Percentiles rank a stretch among this genome's conserved stretches.
Conservation (phyloP, 37 sponge, comb jelly and placozoan genomes). For the Halisarca cf. caerulea region DNA sequence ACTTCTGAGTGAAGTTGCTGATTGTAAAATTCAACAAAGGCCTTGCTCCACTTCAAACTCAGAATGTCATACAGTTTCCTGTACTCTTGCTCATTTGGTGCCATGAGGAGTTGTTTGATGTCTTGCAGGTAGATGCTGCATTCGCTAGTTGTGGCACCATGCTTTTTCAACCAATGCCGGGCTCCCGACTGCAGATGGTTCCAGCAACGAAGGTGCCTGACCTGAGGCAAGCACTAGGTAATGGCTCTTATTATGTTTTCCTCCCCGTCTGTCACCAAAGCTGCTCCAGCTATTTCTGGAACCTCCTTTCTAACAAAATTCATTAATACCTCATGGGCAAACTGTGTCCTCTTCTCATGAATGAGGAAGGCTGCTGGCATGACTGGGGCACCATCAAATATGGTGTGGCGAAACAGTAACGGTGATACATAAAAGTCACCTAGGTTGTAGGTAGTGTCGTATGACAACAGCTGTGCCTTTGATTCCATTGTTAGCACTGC, state of each 20-base stretch:
- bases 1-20: not conserved
- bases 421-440: slow-evolving; percentile 18
- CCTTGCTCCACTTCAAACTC: not conserved
- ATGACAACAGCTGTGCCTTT: not conserved
- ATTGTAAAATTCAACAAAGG: slow-evolving; percentile 14
- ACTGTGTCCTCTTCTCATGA: not conserved
- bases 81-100: slow-evolving; percentile 5
- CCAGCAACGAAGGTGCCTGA: slow-evolving; percentile 27
- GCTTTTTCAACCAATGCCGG: slow-evolving; percentile 17
- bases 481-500: not conserved
- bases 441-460: slow-evolving; percentile 11
- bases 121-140: slow-evolving; percentile 1
- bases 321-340: slow-evolving; percentile 26
- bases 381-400: slow-evolving; percentile 24
- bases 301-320: not conserved
- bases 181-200: slow-evolving; percentile 1
- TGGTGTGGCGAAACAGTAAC: not conserved
- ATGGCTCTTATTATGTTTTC: not conserved
- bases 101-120: not conserved
- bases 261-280: slow-evolving; percentile 13
- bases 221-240: not conserved
- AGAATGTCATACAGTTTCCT: not conserved
- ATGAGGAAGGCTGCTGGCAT: slow-evolving; percentile 19
- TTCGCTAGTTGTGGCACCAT: not conserved
- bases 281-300: slow-evolving; percentile 4